phyloP scores from a whole-genome alignment of 1,140 invertebrate genomes.

The Teleogryllus occipitalis region DNA sequence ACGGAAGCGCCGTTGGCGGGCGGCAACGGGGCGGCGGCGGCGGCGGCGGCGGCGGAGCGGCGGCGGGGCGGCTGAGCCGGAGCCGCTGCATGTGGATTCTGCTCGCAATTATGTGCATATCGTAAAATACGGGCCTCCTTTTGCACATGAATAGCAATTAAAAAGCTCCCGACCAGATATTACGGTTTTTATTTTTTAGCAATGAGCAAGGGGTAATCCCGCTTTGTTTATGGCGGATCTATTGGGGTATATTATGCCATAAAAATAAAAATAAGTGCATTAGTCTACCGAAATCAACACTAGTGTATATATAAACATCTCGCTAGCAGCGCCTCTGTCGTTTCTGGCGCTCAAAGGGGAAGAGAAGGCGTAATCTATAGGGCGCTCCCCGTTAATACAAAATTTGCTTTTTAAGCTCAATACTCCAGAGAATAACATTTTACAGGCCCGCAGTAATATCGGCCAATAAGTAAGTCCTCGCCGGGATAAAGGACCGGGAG shows the following conservation, averaged over 20 bases:
- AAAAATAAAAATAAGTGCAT: conserved; percentile 22
- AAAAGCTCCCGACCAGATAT: conserved; percentile 11
- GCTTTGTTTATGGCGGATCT: conserved; percentile 22
- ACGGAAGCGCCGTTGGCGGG: too few species aligned
- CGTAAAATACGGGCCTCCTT: conserved; percentile 19
- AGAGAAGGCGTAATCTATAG: conserved; percentile 9
- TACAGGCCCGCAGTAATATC: conserved; percentile 12
- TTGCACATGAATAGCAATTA: conserved; percentile 21
- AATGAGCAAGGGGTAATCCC: conserved; percentile 17
- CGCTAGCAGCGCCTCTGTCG: neutral
- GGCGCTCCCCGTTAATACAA: conserved; percentile 13
- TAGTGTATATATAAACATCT: conserved; percentile 7
- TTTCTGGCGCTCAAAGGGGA: neutral
- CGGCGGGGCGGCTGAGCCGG: too few species aligned
- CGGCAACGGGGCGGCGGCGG: too few species aligned
- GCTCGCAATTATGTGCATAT: conserved; percentile 19
- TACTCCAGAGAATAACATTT: conserved; percentile 20
- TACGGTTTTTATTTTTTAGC: conserved; percentile 12
- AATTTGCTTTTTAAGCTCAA: conserved; percentile 17
- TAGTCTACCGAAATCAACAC: conserved; percentile 20
- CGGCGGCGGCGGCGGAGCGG: too few species aligned
- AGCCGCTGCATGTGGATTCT: neutral
- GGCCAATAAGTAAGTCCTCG: conserved; percentile 12
- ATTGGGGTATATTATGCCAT: conserved; percentile 24
- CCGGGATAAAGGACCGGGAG: neutral